Base-by-base conservation (phyloP, 2,888 invertebrate genomes). In the Macaria liturata region DNA sequence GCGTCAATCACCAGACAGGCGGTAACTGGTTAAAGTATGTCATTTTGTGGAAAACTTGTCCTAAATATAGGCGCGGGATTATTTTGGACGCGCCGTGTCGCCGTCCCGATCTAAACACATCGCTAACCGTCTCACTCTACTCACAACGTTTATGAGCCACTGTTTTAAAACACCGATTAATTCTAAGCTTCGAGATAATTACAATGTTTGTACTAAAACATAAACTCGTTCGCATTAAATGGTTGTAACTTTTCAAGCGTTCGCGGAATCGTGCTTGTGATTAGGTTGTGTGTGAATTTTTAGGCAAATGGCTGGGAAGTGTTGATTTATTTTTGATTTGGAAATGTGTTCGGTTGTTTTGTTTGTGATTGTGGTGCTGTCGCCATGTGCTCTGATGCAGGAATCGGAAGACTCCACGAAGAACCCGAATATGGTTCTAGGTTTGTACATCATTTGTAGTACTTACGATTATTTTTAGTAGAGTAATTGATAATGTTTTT, bases 61-160 rank as follows among this genome's bases (percentile, higher is more conserved):
- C 90, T 91, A 91, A 85, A 90, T 88, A 84, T 91, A 90, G 88
- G 74, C 68, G 64, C 75, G 73, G 76, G 87, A 89, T 88, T 91
- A 91, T 90, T 90, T 88, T 78, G 78, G 90, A 81, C 78, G 76
- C 78, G 69, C 61, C 71, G 75, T 88, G 88, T 87, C 88, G 85
- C 75, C 78, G 79, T 80, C 79, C 71, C 80, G 82, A 81, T 84
- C 87, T 77, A 88, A 88, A 88, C 88, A 86, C 81, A 88, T 83
- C 79, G 82, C 83, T 68, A 67, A 71, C 71, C 64, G 75, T 72
- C 78, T 74, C 80, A 71, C 74, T 69, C 74, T 80, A 74, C 76
- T 79, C 69, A 65, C 64, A 75, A 80, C 83, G 82, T 83, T 84
- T 83, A 84, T 82, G 79, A 74, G 69, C 69, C 67, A 72, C 70